Conservation (phyloP, 2,888 invertebrate species). For the Heliconius aoede region DNA sequence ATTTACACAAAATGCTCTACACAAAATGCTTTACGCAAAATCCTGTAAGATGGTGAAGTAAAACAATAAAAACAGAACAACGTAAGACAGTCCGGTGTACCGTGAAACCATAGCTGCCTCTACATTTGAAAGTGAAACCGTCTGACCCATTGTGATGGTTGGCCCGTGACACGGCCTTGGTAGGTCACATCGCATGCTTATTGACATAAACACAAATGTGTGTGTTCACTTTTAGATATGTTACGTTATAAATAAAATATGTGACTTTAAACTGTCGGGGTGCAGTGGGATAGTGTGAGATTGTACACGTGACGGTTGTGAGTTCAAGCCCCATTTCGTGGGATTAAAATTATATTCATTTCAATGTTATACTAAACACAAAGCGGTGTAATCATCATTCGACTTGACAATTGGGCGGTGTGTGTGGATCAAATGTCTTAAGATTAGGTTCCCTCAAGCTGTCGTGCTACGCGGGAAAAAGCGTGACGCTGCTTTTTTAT, state of each 20-base stretch:
- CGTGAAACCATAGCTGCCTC: conserved; percentile 43
- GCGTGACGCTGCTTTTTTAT: not conserved
- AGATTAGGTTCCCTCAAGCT: too few species aligned
- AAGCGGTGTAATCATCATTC: not conserved
- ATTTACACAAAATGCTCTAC: too few species aligned
- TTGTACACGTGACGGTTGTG: not conserved
- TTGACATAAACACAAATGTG: not conserved
- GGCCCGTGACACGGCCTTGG: conserved; percentile 73
- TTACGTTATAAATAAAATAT: too few species aligned
- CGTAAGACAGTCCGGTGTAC: conserved; percentile 41
- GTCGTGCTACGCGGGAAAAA: not conserved
- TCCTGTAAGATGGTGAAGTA: not conserved
- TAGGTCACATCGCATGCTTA: conserved; percentile 57
- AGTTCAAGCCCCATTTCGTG: not conserved
- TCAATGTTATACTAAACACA: not conserved
- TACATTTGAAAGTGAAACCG: conserved; percentile 71
- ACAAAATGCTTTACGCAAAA: not conserved
- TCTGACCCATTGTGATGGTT: conserved; percentile 71
- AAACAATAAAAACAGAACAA: conserved; percentile 21
- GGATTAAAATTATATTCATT: too few species aligned
- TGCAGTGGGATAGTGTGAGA: not conserved
- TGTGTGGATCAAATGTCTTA: not conserved
- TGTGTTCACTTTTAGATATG: not conserved
- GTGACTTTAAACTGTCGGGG: not conserved
- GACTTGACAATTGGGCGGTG: not conserved